Percentiles rank a stretch among this genome's conserved stretches.
Conservation (phyloP, 2,113 vertebrate genomes). For the Charina bottae region DNA sequence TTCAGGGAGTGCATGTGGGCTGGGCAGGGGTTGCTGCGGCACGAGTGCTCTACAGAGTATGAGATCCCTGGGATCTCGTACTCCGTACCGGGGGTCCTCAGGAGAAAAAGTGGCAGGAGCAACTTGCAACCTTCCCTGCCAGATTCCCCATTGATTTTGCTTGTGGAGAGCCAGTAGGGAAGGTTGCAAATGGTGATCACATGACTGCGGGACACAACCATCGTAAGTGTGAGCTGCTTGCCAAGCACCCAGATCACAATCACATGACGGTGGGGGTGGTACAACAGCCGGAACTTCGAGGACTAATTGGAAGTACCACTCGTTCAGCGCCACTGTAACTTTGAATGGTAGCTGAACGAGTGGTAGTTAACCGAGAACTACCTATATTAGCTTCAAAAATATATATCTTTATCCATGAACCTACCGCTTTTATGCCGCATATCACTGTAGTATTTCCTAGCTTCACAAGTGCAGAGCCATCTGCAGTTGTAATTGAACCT, state of each 20-base stretch:
- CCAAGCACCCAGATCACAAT: background rate
- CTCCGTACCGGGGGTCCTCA: background rate
- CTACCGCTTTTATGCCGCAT: constrained; percentile 94
- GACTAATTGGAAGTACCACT: background rate
- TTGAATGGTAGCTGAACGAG: background rate
- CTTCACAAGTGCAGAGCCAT: constrained; percentile 95
- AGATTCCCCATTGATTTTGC: background rate
- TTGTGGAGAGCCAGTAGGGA: background rate
- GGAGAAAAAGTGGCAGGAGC: background rate
- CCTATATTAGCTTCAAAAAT: background rate
- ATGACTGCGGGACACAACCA: background rate
- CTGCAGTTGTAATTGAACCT: constrained; percentile 95
- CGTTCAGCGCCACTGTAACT: background rate
- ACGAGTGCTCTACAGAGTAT: background rate
- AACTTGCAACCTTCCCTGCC: background rate
- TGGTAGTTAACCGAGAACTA: background rate
- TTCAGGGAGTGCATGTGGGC: background rate
- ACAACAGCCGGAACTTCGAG: background rate
- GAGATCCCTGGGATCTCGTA: background rate
- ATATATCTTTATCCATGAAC: background rate
- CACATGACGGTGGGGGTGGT: background rate
- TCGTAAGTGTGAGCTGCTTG: too few species aligned
- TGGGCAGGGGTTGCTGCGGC: background rate
- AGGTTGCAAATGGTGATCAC: background rate
- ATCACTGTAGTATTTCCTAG: constrained; percentile 94